Conservation (phyloP, 2,113 vertebrate genomes). For the Ceratotherium simum region DNA sequence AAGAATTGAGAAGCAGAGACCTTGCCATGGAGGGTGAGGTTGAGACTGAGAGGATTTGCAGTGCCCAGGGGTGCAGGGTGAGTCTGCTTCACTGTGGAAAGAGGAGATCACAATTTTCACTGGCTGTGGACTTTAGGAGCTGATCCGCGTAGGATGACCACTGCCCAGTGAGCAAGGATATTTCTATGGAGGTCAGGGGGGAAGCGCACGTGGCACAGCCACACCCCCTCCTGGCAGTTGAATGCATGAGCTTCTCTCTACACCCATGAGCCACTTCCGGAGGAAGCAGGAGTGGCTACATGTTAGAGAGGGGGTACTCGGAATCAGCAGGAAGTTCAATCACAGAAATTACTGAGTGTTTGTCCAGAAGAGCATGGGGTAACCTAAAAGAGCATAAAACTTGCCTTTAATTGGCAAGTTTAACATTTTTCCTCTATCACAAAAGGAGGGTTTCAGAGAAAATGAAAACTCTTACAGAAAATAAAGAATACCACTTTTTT, state of each 20-base stretch:
- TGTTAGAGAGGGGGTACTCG: background rate
- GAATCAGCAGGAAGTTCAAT: background rate
- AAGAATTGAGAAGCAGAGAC: background rate
- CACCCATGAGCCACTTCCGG: background rate
- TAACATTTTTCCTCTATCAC: background rate
- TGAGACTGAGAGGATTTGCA: background rate
- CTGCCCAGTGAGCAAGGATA: background rate
- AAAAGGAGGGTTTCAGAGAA: background rate
- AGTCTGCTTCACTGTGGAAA: background rate
- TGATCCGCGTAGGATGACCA: background rate
- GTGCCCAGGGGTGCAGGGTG: no score
- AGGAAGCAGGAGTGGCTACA: background rate
- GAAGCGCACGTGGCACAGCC: background rate
- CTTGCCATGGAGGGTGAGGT: background rate
- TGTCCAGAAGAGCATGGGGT: no score
- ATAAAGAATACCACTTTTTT: background rate
- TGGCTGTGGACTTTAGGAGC: background rate
- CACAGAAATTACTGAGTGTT: background rate
- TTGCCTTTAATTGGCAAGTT: background rate
- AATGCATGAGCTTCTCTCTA: background rate
- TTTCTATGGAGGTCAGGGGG: background rate
- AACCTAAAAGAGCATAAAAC: background rate
- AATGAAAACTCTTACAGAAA: background rate
- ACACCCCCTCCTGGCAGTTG: background rate
- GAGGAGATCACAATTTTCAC: background rate